phyloP scores from a whole-genome alignment of 1,140 invertebrate species.

The Drosophila leontia region DNA sequence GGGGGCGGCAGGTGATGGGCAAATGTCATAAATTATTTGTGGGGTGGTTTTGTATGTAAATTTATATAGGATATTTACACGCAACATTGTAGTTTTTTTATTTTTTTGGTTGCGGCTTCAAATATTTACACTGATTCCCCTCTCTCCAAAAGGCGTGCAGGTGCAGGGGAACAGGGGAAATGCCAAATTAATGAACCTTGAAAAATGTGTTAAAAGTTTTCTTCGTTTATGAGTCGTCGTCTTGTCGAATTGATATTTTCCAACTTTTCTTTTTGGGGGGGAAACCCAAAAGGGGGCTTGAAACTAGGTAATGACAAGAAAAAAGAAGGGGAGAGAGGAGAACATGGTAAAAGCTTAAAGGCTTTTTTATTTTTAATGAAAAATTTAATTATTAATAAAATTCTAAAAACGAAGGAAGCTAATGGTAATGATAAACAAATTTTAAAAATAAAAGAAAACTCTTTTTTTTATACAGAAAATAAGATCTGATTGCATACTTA shows the following conservation, averaged over 20 bases:
- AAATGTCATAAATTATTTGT: conserved; percentile 75
- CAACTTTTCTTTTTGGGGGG: background rate
- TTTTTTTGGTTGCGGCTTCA: conserved; percentile 71
- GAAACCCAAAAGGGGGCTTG: background rate
- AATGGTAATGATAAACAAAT: too few species aligned
- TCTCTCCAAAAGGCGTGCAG: background rate
- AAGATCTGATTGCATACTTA: too few species aligned
- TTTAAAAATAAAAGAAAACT: too few species aligned
- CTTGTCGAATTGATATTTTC: conserved; percentile 58
- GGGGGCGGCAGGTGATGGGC: conserved; percentile 50
- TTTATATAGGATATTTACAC: conserved; percentile 81
- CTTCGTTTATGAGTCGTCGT: conserved; percentile 50
- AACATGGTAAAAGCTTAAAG: background rate
- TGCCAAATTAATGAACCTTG: conserved; percentile 80
- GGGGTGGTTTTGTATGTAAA: conserved; percentile 50
- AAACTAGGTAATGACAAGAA: conserved; percentile 32
- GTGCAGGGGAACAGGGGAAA: conserved; percentile 3
- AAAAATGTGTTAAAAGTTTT: conserved; percentile 83
- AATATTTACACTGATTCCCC: conserved; percentile 79
- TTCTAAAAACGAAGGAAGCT: background rate
- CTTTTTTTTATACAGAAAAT: too few species aligned
- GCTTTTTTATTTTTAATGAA: background rate
- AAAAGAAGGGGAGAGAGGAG: background rate
- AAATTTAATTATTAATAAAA: background rate
- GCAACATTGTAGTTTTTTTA: conserved; percentile 61